Percentiles rank a stretch among this genome's conserved stretches.
Conservation (phyloP, 2,888 invertebrate species). For the Ceratothoa steindachneri region DNA sequence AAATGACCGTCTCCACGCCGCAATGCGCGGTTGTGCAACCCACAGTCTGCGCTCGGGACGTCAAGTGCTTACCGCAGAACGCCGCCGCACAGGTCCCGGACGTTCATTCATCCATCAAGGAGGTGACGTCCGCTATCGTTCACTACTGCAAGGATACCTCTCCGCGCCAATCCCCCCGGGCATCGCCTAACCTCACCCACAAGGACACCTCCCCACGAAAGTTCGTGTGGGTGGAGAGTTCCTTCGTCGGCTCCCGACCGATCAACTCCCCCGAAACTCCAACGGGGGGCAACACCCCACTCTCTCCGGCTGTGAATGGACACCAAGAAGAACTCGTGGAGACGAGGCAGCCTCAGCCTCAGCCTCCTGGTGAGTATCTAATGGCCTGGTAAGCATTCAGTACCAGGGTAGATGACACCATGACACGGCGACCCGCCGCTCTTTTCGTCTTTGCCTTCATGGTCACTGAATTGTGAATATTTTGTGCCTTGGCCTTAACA, state of each 20-base stretch:
- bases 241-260: conserved; percentile 80
- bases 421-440: background rate
- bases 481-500: background rate
- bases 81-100: conserved; percentile 57
- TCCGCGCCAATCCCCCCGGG: conserved; percentile 57
- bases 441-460: background rate
- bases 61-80: conserved; percentile 67
- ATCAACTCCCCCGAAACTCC: conserved; percentile 67
- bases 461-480: background rate
- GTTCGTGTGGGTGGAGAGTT: conserved; percentile 86
- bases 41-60: conserved; percentile 57
- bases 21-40: conserved; percentile 50
- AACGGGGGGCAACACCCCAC: conserved; percentile 24
- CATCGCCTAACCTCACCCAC: conserved; percentile 24
- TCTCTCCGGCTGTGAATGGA: background rate
- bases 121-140: conserved; percentile 86
- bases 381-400: conserved; percentile 28
- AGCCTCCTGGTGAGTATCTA: conserved; percentile 43
- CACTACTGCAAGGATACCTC: conserved; percentile 67
- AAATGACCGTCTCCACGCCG: conserved; percentile 67
- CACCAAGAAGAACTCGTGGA: background rate
- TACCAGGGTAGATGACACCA: background rate
- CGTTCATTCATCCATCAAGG: conserved; percentile 81
- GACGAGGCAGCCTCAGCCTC: conserved; percentile 18
- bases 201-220: conserved; percentile 46